Conservation (phyloP, 2,113 vertebrate species). For the Stictonetta naevosa region DNA sequence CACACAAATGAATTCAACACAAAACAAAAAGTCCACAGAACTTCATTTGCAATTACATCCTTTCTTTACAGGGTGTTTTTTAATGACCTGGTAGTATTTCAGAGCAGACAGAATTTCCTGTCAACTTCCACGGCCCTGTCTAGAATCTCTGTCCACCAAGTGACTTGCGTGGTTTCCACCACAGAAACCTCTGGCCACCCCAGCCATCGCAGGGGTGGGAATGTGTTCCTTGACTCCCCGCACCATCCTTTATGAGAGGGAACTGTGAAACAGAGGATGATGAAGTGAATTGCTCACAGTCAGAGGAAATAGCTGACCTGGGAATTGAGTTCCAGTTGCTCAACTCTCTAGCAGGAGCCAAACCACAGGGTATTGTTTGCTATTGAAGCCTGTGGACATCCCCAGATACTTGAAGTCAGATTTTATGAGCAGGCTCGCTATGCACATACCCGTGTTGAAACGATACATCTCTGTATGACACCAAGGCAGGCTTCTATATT, state of each 20-base stretch:
- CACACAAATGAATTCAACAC: neutral
- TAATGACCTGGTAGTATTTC: neutral
- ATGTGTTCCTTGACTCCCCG: neutral
- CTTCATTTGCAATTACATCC: neutral
- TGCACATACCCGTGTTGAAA: neutral
- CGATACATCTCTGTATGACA: neutral
- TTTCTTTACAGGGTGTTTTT: neutral
- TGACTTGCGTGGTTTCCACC: accelerated
- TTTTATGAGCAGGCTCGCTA: neutral
- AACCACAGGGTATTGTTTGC: constrained; percentile 7
- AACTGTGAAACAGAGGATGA: neutral
- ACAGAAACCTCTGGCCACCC: accelerated
- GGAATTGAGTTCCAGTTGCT: neutral
- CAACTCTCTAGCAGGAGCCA: neutral
- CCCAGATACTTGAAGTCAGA: constrained; percentile 9
- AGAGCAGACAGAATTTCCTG: neutral
- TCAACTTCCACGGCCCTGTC: neutral
- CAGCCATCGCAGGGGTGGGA: neutral
- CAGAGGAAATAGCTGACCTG: neutral
- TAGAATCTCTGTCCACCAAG: neutral
- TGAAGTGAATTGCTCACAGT: neutral
- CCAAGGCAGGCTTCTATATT: neutral
- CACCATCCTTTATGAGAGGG: accelerated
- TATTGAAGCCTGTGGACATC: neutral
- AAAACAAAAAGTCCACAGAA: neutral